Evolutionary conservation across 2,888 invertebrate species (phyloP), one percentile per base, ranked within the genome.

Genomic region (Heliconius sara): DNA sequence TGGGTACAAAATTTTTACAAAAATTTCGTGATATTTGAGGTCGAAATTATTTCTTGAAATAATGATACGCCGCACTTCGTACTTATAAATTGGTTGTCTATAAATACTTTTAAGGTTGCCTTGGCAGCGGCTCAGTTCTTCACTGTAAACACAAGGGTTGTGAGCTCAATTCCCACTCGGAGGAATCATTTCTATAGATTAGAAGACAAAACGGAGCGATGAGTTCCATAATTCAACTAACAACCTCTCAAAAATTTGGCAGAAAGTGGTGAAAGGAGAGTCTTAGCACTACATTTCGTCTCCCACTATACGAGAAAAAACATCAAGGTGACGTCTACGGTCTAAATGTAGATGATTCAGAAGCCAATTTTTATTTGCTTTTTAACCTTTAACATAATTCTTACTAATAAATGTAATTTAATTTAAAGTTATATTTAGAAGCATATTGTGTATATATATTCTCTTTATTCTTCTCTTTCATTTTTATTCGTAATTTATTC

Each of bases 31-130:
- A 68, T 39, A 39, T 68, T 68, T 68, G 39, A n/a, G 12, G 22
- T 39, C 6, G n/a, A 68, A n/a, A 68, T 68, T 68, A 13, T 43
- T 68, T 39, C n/a, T n/a, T 39, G 30, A 68, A 68, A n/a, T 39
- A 68, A 39, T 39, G n/a, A n/a, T 68, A n/a, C 9, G 22, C 67
- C 34, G 67, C 39, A n/a, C 68, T 68, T 68, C 13, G 39, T 68
- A n/a, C 39, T 68, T 34, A 5, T 68, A n/a, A 68, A 39, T 39
- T 68, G 68, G 39, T 13, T 39, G 67, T 39, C 39, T 22, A 68
- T n/a, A 39, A 68, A 57, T 57, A 57, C 6, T 57, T 57, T 57
- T 22, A 2, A 9, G 2, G 22, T 22, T 2, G 22, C 16, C 7
- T 0, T 52, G 1, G 52, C 52, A 52, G 57, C 5, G 16, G 57